Evolutionary conservation across 2,113 vertebrate species (phyloP), one percentile per base, ranked within the genome.

Genomic region (Myocastor coypus): DNA sequence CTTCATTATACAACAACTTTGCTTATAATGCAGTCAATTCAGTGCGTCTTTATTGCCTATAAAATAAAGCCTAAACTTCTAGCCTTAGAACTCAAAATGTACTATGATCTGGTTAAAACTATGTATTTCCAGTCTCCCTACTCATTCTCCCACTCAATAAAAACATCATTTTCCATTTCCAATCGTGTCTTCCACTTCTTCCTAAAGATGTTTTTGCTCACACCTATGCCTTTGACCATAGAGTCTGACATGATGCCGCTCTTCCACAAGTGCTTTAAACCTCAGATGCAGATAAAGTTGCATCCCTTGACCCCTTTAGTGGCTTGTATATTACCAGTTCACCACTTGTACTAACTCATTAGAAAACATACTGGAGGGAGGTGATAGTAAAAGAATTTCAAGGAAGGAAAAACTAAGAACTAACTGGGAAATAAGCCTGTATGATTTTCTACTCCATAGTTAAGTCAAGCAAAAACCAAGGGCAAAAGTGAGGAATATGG

Each of bases 51-150:
- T 89, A 86, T 89, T 91, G 87, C 55, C 80, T 94, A 89, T 95
- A 95, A 97, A 97, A 87, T 96, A 92, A 95, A 94, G 11, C 14
- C 80, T 89, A 93, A 95, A 91, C 26, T 66, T 83, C 92, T 87
- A 93, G 63, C 30, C 52, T 94, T 94, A 89, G 86, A 91, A 93
- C 59, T 88, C 86, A 93, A 93, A 83, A 26, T 40, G n/a, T 90
- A 13, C 78, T 80, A 82, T 95, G 92, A 95, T 95, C 57, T 92
- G 30, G 59, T 61, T 89, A 88, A 94, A 91, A 94, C 17, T 68
- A 66, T 92, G 55, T 17, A 61, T 94, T 82, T 94, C 87, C 71
- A 96, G 88, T 30, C 37, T 87, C 50, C 91, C 42, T 88, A 37
- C 30, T 91, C 34, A 94, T 52, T 96, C 73, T 93, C 94, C 37